Evolutionary conservation across 2,113 vertebrate species (phyloP).

Genomic region (rat (Rattus norvegicus)): GRCr8 NC_086023.1:62447001-62447500

Average conservation of each 20-base stretch:
- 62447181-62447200: neutral
- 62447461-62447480: slow-evolving; percentile 23
- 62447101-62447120: neutral
- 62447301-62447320: slow-evolving; percentile 41
- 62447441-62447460: slow-evolving; percentile 22
- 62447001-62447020: neutral
- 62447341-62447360: neutral
- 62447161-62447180: no score
- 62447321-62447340: neutral
- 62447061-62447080: neutral
- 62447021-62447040: neutral
- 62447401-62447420: slow-evolving; percentile 9
- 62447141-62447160: neutral
- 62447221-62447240: neutral
- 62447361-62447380: neutral
- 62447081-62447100: neutral
- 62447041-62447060: neutral
- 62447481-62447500: neutral
- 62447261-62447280: slow-evolving; percentile 29
- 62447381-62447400: neutral
- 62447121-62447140: neutral
- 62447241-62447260: neutral
- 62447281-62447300: slow-evolving; percentile 31
- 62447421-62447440: slow-evolving; percentile 37
- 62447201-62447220: no score